Evolutionary conservation across 2,113 vertebrate species (phyloP).

Genomic region (Xiphophorus hellerii): DNA sequence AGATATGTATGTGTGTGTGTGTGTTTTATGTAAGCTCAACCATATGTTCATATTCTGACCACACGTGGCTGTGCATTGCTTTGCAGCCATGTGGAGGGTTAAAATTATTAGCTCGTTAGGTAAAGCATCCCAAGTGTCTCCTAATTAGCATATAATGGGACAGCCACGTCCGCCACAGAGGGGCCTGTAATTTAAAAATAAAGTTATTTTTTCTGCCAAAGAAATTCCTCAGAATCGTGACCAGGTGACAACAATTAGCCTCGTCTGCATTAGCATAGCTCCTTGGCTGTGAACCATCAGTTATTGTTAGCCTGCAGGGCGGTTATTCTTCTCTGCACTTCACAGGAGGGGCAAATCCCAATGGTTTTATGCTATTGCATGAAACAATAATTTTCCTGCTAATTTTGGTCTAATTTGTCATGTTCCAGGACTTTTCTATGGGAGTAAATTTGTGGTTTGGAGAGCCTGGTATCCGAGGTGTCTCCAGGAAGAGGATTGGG

Average conservation of each 20-base stretch:
- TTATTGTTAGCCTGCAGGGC: conserved; percentile 51
- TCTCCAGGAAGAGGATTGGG: neutral
- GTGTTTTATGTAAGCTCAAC: conserved; percentile 36
- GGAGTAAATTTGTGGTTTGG: neutral
- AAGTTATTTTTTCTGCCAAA: conserved; percentile 68
- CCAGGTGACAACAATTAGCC: conserved; percentile 66
- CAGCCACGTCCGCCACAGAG: conserved; percentile 65
- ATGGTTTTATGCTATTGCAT: neutral
- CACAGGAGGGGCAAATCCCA: neutral
- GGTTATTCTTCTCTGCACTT: neutral
- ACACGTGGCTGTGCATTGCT: conserved; percentile 35
- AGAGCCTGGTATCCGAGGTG: neutral
- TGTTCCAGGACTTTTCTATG: neutral
- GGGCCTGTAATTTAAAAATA: conserved; percentile 71
- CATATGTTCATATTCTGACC: conserved; percentile 58
- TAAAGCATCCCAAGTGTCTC: conserved; percentile 72
- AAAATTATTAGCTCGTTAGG: conserved; percentile 79
- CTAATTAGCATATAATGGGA: conserved; percentile 82
- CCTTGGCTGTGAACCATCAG: conserved; percentile 65
- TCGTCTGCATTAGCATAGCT: conserved; percentile 63
- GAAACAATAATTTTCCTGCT: conserved; percentile 7
- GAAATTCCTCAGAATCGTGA: conserved; percentile 67
- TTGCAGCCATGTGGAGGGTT: conserved; percentile 59
- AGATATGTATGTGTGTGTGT: conserved; percentile 28
- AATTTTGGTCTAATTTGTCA: conserved; percentile 22